Conservation (phyloP, 2,113 vertebrate species). For the Pleuronectes platessa region DNA sequence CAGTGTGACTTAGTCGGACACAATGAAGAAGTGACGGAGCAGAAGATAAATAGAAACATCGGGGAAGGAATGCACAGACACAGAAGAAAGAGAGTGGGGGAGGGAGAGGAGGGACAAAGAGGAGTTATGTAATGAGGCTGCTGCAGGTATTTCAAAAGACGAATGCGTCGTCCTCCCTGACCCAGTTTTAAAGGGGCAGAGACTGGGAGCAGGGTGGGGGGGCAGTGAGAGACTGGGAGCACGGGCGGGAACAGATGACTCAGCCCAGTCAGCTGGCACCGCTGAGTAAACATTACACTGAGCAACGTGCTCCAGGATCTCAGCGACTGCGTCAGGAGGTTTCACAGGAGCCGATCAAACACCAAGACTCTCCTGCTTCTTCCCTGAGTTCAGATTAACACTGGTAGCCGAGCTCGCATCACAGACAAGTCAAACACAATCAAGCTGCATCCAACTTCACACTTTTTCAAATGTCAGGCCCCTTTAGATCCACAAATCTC, state of each 20-base stretch:
- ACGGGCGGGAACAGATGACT: slow-evolving; percentile 61
- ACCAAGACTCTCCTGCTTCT: too few species aligned
- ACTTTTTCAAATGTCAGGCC: too few species aligned
- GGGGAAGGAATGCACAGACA: neutral
- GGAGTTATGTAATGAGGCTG: neutral
- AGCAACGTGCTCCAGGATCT: neutral
- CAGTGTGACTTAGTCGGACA: neutral
- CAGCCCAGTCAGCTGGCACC: slow-evolving; percentile 31
- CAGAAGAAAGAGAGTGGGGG: too few species aligned
- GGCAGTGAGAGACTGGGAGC: neutral
- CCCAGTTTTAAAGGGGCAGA: slow-evolving; percentile 17
- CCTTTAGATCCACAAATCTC: too few species aligned
- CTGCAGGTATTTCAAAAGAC: neutral
- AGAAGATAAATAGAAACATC: neutral
- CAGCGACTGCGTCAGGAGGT: too few species aligned
- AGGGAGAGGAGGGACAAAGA: neutral
- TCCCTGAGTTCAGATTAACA: too few species aligned
- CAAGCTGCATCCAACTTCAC: too few species aligned
- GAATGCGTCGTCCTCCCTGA: neutral
- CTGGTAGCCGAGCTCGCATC: too few species aligned
- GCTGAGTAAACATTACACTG: slow-evolving; percentile 37
- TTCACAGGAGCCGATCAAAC: neutral
- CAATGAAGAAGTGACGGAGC: neutral
- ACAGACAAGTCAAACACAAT: too few species aligned
- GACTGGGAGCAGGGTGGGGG: neutral